Evolutionary conservation across 2,797 vertebrate genomes (phyloP), one percentile per base, ranked within the genome.

Genomic region (Mus caroli): DNA sequence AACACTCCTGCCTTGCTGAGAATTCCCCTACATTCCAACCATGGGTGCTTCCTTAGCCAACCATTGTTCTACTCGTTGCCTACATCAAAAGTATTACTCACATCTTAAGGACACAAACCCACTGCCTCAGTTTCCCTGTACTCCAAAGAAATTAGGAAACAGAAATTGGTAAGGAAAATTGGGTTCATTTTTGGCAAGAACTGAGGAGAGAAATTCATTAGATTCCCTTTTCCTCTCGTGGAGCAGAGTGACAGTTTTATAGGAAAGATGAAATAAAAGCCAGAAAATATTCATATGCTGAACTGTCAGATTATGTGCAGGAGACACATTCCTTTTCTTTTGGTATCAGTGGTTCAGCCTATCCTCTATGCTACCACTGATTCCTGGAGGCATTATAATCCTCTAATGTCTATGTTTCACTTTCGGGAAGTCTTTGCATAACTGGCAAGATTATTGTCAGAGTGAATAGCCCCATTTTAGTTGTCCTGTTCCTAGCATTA

Each of bases 21-120:
- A 89, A 76, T 77, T 88, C 67, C n/a, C 50, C 87, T 77, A 46
- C 71, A 89, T 89, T 89, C 87, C 56, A 77, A 60, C 31, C 7
- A 22, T 75, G 15, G 28, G 31, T 24, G 12, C n/a, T 62, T 34
- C 12, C 54, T 10, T 10, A 77, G 56, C 54, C 15, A 46, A 5
- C 19, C 73, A 34, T 26, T 89, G 40, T n/a, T 28, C 20, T 26
- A 6, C 73, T 22, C 0, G 2, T 20, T 46, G 87, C 20, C 37
- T 10, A 89, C 15, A 13, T 15, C 40, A 62, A 62, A 77, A 77
- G 19, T 60, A 60, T 9, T 24, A 24, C 17, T n/a, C 7, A 20
- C 40, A 46, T 43, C 17, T 60, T 46, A 34, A 58, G 40, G 14
- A 34, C 40, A n/a, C 3, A 89, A 77, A 77, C 20, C 13, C 56